Conservation (phyloP, 1,140 invertebrate genomes). For the Drosophila nigrodunni region DNA sequence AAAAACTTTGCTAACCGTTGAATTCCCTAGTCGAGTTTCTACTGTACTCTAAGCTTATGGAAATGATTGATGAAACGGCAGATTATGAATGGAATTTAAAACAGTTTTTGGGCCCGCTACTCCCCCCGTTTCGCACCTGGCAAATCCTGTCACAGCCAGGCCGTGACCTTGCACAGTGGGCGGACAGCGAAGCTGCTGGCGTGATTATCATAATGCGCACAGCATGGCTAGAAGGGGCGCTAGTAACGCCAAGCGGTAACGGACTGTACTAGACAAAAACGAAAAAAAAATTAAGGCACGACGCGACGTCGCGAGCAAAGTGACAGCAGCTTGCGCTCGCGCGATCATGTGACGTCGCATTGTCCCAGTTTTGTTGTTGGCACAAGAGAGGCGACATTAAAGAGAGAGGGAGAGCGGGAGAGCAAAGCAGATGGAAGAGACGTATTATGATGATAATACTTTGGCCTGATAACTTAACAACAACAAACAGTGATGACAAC, state of each 20-base stretch:
- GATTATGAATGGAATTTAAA: too few relatives aligned
- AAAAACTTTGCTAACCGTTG: too few relatives aligned
- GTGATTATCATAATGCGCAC: conserved; percentile 77
- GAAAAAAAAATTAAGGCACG: conserved; percentile 1
- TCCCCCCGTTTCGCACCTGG: conserved; percentile 25
- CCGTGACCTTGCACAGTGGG: conserved; percentile 50
- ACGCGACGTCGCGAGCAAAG: conserved; percentile 3
- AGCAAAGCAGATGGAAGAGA: neutral
- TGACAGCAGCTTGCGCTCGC: conserved; percentile 69
- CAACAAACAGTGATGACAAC: conserved; percentile 17
- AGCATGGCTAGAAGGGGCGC: conserved; percentile 26
- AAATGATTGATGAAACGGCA: neutral
- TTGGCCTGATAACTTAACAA: conserved; percentile 29
- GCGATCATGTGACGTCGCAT: conserved; percentile 73
- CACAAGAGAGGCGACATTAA: conserved; percentile 22
- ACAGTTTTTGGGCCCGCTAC: too few relatives aligned
- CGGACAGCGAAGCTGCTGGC: conserved; percentile 50
- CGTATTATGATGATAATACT: conserved; percentile 31
- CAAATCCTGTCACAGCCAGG: conserved; percentile 12
- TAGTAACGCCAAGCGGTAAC: neutral
- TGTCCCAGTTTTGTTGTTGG: conserved; percentile 55
- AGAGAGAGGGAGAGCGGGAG: conserved; percentile 3
- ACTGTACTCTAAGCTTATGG: neutral
- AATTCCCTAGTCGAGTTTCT: too few relatives aligned
- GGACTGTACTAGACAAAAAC: conserved; percentile 55